Conservation (phyloP, 2,888 invertebrate species). For the Rhimphoctona megacephalus region DNA sequence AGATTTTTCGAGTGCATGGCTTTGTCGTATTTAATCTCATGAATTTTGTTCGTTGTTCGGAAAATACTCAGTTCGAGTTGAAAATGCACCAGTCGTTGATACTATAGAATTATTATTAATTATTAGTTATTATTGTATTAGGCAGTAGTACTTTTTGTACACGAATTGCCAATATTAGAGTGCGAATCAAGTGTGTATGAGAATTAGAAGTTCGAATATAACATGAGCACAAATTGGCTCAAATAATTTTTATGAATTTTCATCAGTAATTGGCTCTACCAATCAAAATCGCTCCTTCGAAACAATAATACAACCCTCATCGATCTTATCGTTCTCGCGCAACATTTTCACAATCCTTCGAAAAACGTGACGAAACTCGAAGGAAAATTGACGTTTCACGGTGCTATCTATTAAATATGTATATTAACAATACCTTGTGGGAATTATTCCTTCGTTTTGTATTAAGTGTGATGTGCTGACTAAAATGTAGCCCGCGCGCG, state of each 20-base stretch:
- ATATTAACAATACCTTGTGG: conserved; percentile 15
- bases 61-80: conserved; percentile 8
- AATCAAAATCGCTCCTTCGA: background rate
- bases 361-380: background rate
- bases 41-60: conserved; percentile 13
- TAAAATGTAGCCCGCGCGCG: conserved; percentile 19
- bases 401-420: conserved; percentile 47
- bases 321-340: conserved; percentile 8
- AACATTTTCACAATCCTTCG: background rate
- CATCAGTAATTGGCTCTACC: conserved; percentile 1
- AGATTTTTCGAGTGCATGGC: conserved; percentile 51
- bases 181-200: conserved; percentile 5
- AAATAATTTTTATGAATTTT: background rate
- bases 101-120: conserved; percentile 14
- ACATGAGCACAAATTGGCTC: conserved; percentile 6
- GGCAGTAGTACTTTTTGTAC: conserved; percentile 59
- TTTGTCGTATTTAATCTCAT: conserved; percentile 35
- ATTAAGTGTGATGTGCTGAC: conserved; percentile 36
- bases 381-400: conserved; percentile 39
- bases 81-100: conserved; percentile 32
- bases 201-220: conserved; percentile 7
- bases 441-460: conserved; percentile 41
- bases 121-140: conserved; percentile 47
- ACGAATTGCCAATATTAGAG: conserved; percentile 46
- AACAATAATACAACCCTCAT: background rate